phyloP scores from a whole-genome alignment of 2,888 invertebrate genomes.

The Lepidonotus clava region DNA sequence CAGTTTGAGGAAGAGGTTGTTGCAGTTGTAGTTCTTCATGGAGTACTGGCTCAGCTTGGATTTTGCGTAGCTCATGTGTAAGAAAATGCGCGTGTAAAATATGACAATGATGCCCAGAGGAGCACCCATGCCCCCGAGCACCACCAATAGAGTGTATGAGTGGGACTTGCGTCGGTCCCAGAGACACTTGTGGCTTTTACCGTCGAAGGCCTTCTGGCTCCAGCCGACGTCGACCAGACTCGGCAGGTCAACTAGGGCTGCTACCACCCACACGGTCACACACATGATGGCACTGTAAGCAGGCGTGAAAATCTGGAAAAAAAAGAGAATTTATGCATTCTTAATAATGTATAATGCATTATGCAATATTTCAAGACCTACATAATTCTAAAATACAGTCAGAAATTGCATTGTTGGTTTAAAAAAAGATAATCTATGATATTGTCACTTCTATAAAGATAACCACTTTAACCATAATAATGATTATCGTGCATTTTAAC shows the following conservation, averaged over 20 bases:
- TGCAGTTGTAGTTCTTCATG: not conserved
- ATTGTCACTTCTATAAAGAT: too few species aligned
- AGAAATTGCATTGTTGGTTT: too few species aligned
- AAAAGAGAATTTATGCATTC: too few species aligned
- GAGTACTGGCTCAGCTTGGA: conserved; percentile 1
- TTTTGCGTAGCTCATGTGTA: conserved; percentile 58
- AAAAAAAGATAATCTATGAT: too few species aligned
- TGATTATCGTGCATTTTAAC: too few species aligned
- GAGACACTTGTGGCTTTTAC: conserved; percentile 68
- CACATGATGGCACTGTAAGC: conserved; percentile 18
- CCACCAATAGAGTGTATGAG: conserved; percentile 65
- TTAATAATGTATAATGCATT: too few species aligned
- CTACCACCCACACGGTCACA: conserved; percentile 65
- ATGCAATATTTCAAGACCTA: too few species aligned
- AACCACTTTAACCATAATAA: too few species aligned
- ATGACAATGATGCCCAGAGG: conserved; percentile 55
- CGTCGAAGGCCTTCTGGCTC: conserved; percentile 67
- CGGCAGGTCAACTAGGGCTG: conserved; percentile 65
- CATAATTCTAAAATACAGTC: too few species aligned
- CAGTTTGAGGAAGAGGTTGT: not conserved
- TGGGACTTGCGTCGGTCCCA: conserved; percentile 70
- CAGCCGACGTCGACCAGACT: conserved; percentile 68
- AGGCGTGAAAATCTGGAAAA: conserved; percentile 8
- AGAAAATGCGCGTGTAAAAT: conserved; percentile 57
- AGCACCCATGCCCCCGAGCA: conserved; percentile 38